Evolutionary conservation across 2,888 invertebrate species (phyloP).

Genomic region (Parelbella ahira): DNA sequence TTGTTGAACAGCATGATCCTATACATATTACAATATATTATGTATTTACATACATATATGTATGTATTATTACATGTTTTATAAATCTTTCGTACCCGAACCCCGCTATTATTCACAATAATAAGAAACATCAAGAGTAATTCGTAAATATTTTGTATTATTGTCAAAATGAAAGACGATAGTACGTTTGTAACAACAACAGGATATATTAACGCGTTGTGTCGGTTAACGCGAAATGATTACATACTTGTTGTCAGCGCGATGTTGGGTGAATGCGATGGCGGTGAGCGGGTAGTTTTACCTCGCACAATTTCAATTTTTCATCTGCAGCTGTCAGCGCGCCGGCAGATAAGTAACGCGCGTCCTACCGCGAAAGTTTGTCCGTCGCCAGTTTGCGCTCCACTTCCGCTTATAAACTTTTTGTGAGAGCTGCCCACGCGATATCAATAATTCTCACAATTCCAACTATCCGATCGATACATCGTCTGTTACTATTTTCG

Average conservation of each 20-base stretch:
- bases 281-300: constrained; percentile 76
- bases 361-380: constrained; percentile 71
- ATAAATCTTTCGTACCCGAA: no score
- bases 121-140: no score
- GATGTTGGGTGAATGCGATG: constrained; percentile 63
- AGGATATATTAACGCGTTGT: constrained; percentile 19
- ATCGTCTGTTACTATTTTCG: no score
- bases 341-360: constrained; percentile 76
- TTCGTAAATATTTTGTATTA: no score
- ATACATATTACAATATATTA: no score
- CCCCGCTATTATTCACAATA: no score
- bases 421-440: constrained; percentile 55
- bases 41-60: no score
- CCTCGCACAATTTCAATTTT: constrained; percentile 81
- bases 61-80: no score
- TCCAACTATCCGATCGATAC: constrained; percentile 11
- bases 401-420: constrained; percentile 76
- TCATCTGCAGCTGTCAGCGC: constrained; percentile 80
- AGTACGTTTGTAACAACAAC: no score
- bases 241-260: constrained; percentile 46
- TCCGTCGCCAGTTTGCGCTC: constrained; percentile 73
- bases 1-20: no score
- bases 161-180: no score
- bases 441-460: constrained; percentile 73
- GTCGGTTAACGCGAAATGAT: constrained; percentile 36